These are phyloP conservation scores for Drepana falcataria DNA, from an alignment of 2,888 invertebrate genomes.

Conservation along the genomic window DNA sequence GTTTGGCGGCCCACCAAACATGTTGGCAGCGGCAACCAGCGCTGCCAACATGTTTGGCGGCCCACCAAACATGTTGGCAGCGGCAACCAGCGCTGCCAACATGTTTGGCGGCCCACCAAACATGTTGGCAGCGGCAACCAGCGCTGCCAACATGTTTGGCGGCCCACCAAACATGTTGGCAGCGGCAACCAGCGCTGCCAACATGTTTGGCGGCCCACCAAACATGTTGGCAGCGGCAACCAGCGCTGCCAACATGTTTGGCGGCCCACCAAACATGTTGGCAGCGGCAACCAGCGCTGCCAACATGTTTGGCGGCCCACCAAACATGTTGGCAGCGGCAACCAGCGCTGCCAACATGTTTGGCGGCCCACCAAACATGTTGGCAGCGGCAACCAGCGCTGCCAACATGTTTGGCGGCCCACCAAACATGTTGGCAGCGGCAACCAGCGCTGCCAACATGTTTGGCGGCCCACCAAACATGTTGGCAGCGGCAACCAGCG, in stretches of 20 bases:
- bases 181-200: neutral
- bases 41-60: conserved; percentile 1
- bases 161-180: neutral
- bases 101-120: neutral
- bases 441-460: neutral
- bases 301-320: neutral
- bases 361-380: conserved; percentile 1
- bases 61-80: neutral
- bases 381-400: neutral
- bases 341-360: neutral
- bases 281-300: neutral
- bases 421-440: too few relatives aligned
- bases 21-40: too few relatives aligned
- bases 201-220: neutral
- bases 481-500: neutral
- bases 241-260: conserved; percentile 1
- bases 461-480: conserved; percentile 1
- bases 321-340: too few relatives aligned
- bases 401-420: neutral
- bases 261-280: neutral
- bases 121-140: too few relatives aligned
- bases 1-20: conserved; percentile 1
- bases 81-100: conserved; percentile 1
- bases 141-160: conserved; percentile 1
- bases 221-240: too few relatives aligned